These are phyloP conservation scores for Eleutherodactylus coqui DNA, from an alignment of 2,797 vertebrate species.

Conservation along the genomic window DNA sequence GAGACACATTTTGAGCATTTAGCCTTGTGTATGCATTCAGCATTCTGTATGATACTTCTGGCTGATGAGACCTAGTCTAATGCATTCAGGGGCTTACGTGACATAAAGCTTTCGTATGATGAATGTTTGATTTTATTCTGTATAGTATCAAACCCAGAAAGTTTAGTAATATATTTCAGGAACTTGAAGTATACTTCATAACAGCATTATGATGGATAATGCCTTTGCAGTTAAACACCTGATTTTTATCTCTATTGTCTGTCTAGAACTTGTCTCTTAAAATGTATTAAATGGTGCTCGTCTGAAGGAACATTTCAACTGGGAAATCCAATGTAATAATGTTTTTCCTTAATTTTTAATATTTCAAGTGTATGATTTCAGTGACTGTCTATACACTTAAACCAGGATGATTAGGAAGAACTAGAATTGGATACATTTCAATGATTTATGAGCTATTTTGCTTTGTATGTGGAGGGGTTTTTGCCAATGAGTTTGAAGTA, in stretches of 20 bases:
- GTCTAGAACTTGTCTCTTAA: background rate
- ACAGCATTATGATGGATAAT: background rate
- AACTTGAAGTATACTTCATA: background rate
- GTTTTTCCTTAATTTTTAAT: no score
- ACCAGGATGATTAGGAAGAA: background rate
- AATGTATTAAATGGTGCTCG: background rate
- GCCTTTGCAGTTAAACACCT: background rate
- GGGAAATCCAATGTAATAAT: background rate
- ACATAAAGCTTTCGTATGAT: background rate
- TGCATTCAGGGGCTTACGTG: background rate
- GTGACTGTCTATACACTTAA: no score
- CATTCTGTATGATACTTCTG: background rate
- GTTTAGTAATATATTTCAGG: constrained; percentile 11
- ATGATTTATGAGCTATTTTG: background rate
- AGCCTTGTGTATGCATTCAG: constrained; percentile 2
- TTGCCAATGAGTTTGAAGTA: background rate
- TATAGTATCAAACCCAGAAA: background rate
- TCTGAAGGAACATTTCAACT: background rate
- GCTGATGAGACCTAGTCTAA: background rate
- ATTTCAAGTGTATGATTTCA: no score
- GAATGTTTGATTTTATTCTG: constrained; percentile 8
- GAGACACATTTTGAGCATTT: constrained; percentile 33
- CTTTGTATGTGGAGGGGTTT: background rate
- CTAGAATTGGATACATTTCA: background rate
- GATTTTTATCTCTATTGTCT: background rate